Percentiles rank a stretch among this genome's conserved stretches.
Evolutionary conservation across 2,888 invertebrate genomes (phyloP).

Genomic region (Drosophila aldrichi): DNA sequence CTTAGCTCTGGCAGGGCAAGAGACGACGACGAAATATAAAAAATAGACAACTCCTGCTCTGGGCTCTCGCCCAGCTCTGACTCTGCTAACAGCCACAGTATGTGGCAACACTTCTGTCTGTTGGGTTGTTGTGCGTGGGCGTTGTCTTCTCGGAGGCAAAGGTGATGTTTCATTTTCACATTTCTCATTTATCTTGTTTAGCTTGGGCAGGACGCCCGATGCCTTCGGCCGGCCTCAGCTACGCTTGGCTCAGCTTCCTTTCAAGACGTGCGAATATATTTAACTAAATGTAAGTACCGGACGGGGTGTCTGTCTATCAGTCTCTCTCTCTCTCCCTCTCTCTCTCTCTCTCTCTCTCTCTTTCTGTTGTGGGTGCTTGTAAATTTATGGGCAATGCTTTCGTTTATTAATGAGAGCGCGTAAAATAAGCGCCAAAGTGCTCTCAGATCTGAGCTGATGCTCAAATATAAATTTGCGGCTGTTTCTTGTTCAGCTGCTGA

Average conservation of each 20-base stretch:
- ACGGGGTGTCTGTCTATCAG: conserved; percentile 24
- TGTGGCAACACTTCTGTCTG: conserved; percentile 40
- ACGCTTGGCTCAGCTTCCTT: background rate
- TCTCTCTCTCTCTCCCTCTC: background rate
- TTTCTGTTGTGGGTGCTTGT: conserved; percentile 7
- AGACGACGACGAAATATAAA: conserved; percentile 37
- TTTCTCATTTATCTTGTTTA: conserved; percentile 84
- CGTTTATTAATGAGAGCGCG: conserved; percentile 72
- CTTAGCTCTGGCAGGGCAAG: conserved; percentile 14
- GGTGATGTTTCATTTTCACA: conserved; percentile 84
- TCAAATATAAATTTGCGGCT: conserved; percentile 52
- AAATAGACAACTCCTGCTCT: conserved; percentile 51
- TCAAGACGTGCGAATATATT: conserved; percentile 43
- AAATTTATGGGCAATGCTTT: conserved; percentile 69
- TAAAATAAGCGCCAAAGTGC: conserved; percentile 41
- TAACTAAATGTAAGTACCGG: conserved; percentile 53
- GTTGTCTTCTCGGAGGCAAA: conserved; percentile 63
- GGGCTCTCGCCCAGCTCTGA: conserved; percentile 30
- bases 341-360: background rate
- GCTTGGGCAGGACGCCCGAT: conserved; percentile 54
- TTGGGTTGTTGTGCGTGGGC: conserved; percentile 33
- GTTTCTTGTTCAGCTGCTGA: conserved; percentile 21
- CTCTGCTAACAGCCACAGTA: conserved; percentile 56
- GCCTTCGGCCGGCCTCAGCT: conserved; percentile 21
- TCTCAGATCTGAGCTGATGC: conserved; percentile 19